A percentile compares a stretch with the other conserved stretches of the same genome.
Evolutionary conservation across 2,113 vertebrate genomes (phyloP).

Genomic region (Phasianus colchicus): DNA sequence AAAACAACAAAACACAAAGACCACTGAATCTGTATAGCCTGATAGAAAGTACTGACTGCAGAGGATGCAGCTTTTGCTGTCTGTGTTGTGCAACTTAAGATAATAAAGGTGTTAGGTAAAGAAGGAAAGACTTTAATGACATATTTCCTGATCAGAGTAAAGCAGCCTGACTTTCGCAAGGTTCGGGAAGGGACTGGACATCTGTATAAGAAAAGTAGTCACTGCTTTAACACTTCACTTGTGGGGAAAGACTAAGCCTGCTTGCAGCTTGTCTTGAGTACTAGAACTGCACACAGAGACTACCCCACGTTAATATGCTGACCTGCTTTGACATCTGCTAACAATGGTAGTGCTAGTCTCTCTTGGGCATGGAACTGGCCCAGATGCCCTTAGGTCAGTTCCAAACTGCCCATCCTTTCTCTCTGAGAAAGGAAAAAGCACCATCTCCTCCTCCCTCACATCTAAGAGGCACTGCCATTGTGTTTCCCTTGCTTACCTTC

Average conservation of each 20-base stretch:
- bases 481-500: conserved; percentile 84
- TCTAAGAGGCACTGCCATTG: neutral
- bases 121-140: neutral
- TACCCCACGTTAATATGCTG: neutral
- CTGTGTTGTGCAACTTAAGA: neutral
- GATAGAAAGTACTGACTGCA: neutral
- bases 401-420: neutral
- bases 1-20: neutral
- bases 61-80: neutral
- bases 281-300: neutral
- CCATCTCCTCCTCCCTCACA: neutral
- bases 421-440: neutral
- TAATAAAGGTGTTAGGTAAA: neutral
- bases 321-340: neutral
- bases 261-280: neutral
- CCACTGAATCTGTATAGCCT: neutral
- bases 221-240: neutral
- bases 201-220: neutral
- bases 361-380: neutral
- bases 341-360: neutral
- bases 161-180: neutral
- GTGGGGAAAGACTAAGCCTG: neutral
- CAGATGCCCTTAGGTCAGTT: neutral
- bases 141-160: neutral
- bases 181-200: neutral